Percentiles rank a stretch among this genome's conserved stretches.
phyloP scores from a whole-genome alignment of 1,140 invertebrate genomes.

The Dendroctonus valens region DNA sequence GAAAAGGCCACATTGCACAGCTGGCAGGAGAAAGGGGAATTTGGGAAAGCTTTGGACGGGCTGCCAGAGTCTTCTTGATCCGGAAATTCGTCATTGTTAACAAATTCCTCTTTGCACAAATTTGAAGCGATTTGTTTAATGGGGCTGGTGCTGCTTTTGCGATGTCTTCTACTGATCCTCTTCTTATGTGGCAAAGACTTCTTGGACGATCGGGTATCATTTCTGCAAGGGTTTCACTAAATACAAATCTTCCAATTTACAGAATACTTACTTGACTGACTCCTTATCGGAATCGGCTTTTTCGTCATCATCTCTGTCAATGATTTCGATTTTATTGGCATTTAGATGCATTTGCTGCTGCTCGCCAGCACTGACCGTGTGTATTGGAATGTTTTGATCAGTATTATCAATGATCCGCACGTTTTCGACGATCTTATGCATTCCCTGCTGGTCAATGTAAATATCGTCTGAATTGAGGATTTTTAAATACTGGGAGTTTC shows the following conservation, averaged over 20 bases:
- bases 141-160: slow-evolving; percentile 49
- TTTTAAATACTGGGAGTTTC: slow-evolving; percentile 42
- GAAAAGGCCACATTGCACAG: slow-evolving; percentile 63
- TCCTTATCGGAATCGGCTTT: slow-evolving; percentile 45
- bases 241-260: not conserved
- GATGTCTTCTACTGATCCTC: slow-evolving; percentile 62
- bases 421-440: slow-evolving; percentile 39
- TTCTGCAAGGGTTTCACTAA: slow-evolving; percentile 38
- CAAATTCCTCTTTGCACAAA: slow-evolving; percentile 44
- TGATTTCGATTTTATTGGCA: slow-evolving; percentile 30
- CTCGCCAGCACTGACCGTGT: slow-evolving; percentile 13
- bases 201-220: slow-evolving; percentile 51
- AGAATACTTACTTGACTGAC: slow-evolving; percentile 26
- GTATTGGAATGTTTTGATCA: slow-evolving; percentile 23
- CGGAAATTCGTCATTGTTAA: slow-evolving; percentile 42
- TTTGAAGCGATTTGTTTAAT: slow-evolving; percentile 39
- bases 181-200: slow-evolving; percentile 69
- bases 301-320: slow-evolving; percentile 45
- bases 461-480: slow-evolving; percentile 47
- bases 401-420: slow-evolving; percentile 32
- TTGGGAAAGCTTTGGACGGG: slow-evolving; percentile 42
- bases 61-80: slow-evolving; percentile 45
- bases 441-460: slow-evolving; percentile 41
- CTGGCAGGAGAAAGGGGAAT: slow-evolving; percentile 61
- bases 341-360: slow-evolving; percentile 11